A percentile compares a stretch with the other conserved stretches of the same genome.
phyloP scores from a whole-genome alignment of 2,113 vertebrate species.

The Burhinus oedicnemus region DNA sequence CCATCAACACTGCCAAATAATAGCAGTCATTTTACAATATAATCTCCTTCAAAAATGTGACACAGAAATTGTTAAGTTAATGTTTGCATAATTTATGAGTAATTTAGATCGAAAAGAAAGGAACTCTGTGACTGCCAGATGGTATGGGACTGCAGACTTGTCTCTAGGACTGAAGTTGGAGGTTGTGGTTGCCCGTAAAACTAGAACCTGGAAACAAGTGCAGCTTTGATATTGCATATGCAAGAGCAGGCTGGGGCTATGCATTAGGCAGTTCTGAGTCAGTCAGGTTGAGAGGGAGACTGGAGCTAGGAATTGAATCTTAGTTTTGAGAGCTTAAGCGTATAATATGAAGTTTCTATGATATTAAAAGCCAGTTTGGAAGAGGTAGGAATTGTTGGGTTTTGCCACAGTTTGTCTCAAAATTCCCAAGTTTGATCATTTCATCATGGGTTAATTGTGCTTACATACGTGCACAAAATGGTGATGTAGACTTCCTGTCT shows the following conservation, averaged over 20 bases:
- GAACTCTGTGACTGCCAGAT: neutral
- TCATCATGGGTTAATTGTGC: neutral
- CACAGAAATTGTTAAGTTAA: neutral
- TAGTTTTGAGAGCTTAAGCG: neutral
- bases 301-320: neutral
- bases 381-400: neutral
- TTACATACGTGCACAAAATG: rapidly evolving
- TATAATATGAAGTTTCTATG: neutral
- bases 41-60: neutral
- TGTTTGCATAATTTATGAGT: neutral
- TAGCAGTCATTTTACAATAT: neutral
- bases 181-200: neutral
- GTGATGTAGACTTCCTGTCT: neutral
- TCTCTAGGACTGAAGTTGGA: neutral
- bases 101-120: neutral
- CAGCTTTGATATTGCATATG: neutral
- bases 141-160: neutral
- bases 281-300: neutral
- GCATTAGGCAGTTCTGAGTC: neutral
- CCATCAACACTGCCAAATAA: neutral
- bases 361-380: neutral
- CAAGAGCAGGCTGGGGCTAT: neutral
- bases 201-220: neutral
- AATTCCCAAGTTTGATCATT: neutral
- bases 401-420: neutral